Percentiles rank a stretch among this genome's conserved stretches.
Conservation (phyloP, 2,113 vertebrate species). For the Synodontis membranacea region DNA sequence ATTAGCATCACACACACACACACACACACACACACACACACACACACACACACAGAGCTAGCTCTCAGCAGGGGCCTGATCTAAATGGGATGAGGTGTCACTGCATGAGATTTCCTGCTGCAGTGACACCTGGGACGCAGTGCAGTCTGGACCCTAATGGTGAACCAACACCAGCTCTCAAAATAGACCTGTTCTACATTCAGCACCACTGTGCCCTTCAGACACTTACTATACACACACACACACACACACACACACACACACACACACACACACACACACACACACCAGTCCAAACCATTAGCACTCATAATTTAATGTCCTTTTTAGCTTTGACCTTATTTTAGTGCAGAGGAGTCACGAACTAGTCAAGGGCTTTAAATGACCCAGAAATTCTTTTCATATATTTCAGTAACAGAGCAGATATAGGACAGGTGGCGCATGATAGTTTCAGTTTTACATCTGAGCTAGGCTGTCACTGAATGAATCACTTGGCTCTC, state of each 20-base stretch:
- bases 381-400: constrained; percentile 32
- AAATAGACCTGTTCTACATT: constrained; percentile 47
- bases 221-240: constrained; percentile 5
- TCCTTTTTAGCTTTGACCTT: constrained; percentile 32
- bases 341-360: constrained; percentile 27
- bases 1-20: background rate
- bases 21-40: background rate
- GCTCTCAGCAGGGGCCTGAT: constrained; percentile 26
- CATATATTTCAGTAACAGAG: background rate
- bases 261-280: constrained; percentile 10
- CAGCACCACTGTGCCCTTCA: constrained; percentile 20
- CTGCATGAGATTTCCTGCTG: constrained; percentile 20
- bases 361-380: constrained; percentile 21
- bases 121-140: constrained; percentile 35
- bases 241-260: constrained; percentile 16
- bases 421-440: constrained; percentile 13
- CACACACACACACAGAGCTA: background rate
- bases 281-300: background rate
- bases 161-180: constrained; percentile 20
- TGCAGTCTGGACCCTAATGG: constrained; percentile 35
- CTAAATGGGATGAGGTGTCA: constrained; percentile 37
- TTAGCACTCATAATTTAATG: constrained; percentile 29
- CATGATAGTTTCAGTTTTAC: background rate
- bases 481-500: constrained; percentile 11
- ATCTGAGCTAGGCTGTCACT: background rate